Conservation (phyloP, 2,888 invertebrate species). For the Drosophila colorata region DNA sequence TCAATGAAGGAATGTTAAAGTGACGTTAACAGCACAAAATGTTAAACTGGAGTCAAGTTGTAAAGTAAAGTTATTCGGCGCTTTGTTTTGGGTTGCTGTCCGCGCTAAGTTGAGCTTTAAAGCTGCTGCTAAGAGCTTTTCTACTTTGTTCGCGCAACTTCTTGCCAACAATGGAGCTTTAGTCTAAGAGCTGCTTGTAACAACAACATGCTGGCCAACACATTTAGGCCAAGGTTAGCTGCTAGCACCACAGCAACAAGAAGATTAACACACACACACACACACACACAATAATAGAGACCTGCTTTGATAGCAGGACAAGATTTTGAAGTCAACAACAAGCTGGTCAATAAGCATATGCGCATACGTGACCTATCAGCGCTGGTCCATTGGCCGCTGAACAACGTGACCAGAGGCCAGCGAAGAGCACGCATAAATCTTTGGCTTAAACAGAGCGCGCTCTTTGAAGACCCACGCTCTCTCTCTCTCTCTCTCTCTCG, state of each 20-base stretch:
- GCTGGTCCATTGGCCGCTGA: slow-evolving; percentile 45
- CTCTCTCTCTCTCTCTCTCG: slow-evolving; percentile 10
- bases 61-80: no score
- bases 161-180: slow-evolving; percentile 23
- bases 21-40: neutral
- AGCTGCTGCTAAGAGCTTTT: slow-evolving; percentile 7
- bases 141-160: slow-evolving; percentile 10
- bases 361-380: slow-evolving; percentile 73
- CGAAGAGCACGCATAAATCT: slow-evolving; percentile 32
- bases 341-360: slow-evolving; percentile 46
- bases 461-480: slow-evolving; percentile 38
- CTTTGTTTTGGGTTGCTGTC: slow-evolving; percentile 35
- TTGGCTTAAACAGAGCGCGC: slow-evolving; percentile 21
- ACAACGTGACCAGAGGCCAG: slow-evolving; percentile 66
- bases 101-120: slow-evolving; percentile 32
- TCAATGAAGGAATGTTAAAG: neutral
- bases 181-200: slow-evolving; percentile 11
- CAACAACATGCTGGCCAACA: slow-evolving; percentile 26
- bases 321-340: slow-evolving; percentile 48
- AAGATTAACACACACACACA: slow-evolving; percentile 49
- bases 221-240: slow-evolving; percentile 72
- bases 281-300: neutral
- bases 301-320: slow-evolving; percentile 62
- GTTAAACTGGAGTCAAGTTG: neutral
- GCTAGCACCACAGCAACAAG: slow-evolving; percentile 17